Conservation (phyloP, 2,113 vertebrate species). For the Festucalex cinctus region DNA sequence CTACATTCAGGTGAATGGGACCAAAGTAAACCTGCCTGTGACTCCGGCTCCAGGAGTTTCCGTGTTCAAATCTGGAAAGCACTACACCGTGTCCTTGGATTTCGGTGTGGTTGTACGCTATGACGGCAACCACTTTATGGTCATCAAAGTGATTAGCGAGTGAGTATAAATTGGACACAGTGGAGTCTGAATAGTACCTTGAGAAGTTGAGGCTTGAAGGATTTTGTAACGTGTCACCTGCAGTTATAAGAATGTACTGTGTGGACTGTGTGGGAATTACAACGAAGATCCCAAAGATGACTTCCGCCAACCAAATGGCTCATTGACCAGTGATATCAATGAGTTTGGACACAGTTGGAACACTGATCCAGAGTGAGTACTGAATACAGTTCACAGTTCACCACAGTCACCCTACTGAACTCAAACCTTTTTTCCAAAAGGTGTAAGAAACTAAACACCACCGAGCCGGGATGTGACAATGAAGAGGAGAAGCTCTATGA, state of each 20-base stretch:
- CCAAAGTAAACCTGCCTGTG: slow-evolving; percentile 53
- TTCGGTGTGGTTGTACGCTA: slow-evolving; percentile 74
- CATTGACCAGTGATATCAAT: slow-evolving; percentile 46
- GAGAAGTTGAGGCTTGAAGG: neutral
- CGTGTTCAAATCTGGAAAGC: slow-evolving; percentile 55
- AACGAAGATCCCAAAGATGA: slow-evolving; percentile 66
- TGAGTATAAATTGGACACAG: slow-evolving; percentile 43
- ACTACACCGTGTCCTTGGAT: slow-evolving; percentile 52
- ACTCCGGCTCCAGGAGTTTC: slow-evolving; percentile 33
- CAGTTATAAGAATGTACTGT: slow-evolving; percentile 66
- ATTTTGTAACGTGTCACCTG: neutral
- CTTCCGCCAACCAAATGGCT: slow-evolving; percentile 70
- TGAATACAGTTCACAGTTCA: neutral
- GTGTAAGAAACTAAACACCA: slow-evolving; percentile 61
- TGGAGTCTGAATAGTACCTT: neutral
- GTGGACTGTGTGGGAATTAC: slow-evolving; percentile 77
- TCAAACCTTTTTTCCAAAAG: slow-evolving; percentile 41
- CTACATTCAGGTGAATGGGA: slow-evolving; percentile 39
- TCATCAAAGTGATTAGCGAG: slow-evolving; percentile 73
- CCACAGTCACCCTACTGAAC: neutral
- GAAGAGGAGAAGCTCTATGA: slow-evolving; percentile 63
- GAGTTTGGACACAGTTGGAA: slow-evolving; percentile 78
- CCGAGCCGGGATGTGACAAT: slow-evolving; percentile 59
- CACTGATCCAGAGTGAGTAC: slow-evolving; percentile 65
- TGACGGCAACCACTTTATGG: slow-evolving; percentile 72